Evolutionary conservation across 1,140 invertebrate species (phyloP), one percentile per base, ranked within the genome.

Genomic region (Anastrepha obliqua): DNA sequence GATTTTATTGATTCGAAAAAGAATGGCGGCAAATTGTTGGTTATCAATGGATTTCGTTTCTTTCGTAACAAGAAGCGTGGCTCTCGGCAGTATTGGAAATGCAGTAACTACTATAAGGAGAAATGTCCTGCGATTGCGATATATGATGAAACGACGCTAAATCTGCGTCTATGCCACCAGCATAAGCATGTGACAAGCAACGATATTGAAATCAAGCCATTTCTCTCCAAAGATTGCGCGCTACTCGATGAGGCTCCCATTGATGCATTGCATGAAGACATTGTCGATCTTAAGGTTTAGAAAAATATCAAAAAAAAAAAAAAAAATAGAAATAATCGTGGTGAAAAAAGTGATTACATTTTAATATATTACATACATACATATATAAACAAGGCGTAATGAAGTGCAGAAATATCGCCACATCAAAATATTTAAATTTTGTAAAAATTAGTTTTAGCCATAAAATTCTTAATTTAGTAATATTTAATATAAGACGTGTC

Each of bases 61-160:
- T 93, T 93, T 65, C 89, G 93, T 6, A 93, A 93, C 87, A 92
- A 93, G 88, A 93, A 93, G 39, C 91, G 93, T 13, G 92, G 92
- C 0, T 90, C 91, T 4, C 87, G 91, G 70, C 93, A 93, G 86
- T 93, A 93, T 86, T 93, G 93, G 93, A 93, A 93, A 85, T 93
- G 93, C 67, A 91, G 93, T 11, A 91, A 93, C 86, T 93, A 93
- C 88, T 93, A 93, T 58, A 90, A 90, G 64, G 91, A 92, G 15
- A 93, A 93, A 15, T 93, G 93, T 81, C 93, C 93, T 17, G 92
- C 93, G 62, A 93, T 93, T 55, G 93, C 92, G 1, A 93, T 93
- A 20, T 91, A 93, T 44, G 92, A 93, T 86, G 93, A 93, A 51
- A 90, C 88, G 0, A 90, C 91, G 8, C 67, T 91, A 0, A 92